Evolutionary conservation across 2,113 vertebrate species (phyloP).

Genomic region (Catagonus wagneri): DNA sequence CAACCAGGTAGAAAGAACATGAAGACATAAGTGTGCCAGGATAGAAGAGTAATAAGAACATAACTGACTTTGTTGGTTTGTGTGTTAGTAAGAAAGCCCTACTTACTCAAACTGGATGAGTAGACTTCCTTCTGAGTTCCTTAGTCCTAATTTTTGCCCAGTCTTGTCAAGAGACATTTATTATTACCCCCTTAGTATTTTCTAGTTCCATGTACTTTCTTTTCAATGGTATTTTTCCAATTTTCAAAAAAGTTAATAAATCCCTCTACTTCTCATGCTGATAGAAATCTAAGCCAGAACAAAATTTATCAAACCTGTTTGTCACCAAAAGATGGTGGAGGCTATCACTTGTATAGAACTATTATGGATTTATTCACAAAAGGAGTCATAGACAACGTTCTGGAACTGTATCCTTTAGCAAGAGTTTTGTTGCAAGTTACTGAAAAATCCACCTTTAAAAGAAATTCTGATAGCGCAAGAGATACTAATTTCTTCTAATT

Average conservation of each 20-base stretch:
- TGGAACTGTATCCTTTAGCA: not conserved
- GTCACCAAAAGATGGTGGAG: not conserved
- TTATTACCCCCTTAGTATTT: not conserved
- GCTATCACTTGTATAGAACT: not conserved
- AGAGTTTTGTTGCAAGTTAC: not conserved
- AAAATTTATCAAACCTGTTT: slow-evolving; percentile 8
- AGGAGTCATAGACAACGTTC: not conserved
- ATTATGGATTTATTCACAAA: not conserved
- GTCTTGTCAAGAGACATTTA: slow-evolving; percentile 4
- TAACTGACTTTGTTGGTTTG: not conserved
- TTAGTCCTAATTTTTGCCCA: not conserved
- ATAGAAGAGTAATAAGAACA: not conserved
- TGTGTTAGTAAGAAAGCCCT: not conserved
- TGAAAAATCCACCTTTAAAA: slow-evolving; percentile 3
- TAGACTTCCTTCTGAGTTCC: not conserved
- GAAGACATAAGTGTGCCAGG: not conserved
- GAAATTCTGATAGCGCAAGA: not conserved
- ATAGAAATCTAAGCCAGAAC: not conserved
- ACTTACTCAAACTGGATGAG: not conserved
- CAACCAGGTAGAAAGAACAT: not conserved
- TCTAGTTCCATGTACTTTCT: not conserved
- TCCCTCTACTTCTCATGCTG: not conserved
- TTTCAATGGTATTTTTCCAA: slow-evolving; percentile 33
- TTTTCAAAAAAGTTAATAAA: slow-evolving; percentile 43
- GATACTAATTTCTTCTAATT: not conserved